These are phyloP conservation scores for Eumeta japonica DNA, from an alignment of 1,140 invertebrate species.

Conservation along the genomic window DNA sequence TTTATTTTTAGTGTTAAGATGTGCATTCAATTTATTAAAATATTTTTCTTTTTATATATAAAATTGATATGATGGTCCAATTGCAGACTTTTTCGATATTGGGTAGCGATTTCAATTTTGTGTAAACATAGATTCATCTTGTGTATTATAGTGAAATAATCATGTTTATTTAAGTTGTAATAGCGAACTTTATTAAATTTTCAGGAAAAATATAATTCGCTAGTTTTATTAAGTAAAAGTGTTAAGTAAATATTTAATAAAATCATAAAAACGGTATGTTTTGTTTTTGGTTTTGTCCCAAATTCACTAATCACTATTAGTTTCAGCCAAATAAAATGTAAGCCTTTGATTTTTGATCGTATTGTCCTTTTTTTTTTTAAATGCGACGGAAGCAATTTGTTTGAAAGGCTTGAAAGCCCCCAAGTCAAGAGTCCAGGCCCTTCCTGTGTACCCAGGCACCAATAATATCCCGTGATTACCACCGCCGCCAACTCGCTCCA, in stretches of 20 bases:
- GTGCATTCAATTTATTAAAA: too few species aligned
- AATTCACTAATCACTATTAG: too few species aligned
- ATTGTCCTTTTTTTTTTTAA: too few species aligned
- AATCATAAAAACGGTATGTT: conserved; percentile 28
- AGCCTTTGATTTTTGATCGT: too few species aligned
- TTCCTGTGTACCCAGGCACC: conserved; percentile 44
- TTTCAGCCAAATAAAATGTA: too few species aligned
- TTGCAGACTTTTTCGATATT: too few species aligned
- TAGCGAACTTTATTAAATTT: conserved; percentile 43
- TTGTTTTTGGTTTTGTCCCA: too few species aligned
- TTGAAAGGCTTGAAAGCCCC: conserved; percentile 27
- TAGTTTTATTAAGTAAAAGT: conserved; percentile 51
- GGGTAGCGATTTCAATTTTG: conserved; percentile 35
- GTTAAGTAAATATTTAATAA: conserved; percentile 49
- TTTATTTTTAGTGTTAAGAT: too few species aligned
- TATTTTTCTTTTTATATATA: too few species aligned
- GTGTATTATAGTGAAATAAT: conserved; percentile 46
- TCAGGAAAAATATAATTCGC: conserved; percentile 51
- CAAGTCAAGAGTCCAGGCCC: conserved; percentile 44
- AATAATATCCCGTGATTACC: conserved; percentile 45
- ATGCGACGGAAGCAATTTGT: too few species aligned
- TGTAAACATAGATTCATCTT: too few species aligned
- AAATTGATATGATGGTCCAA: too few species aligned
- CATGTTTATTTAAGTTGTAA: conserved; percentile 53
- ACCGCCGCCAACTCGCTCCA: conserved; percentile 39